Conservation (phyloP, 2,888 invertebrate species). For the Tenthredo mesomela region DNA sequence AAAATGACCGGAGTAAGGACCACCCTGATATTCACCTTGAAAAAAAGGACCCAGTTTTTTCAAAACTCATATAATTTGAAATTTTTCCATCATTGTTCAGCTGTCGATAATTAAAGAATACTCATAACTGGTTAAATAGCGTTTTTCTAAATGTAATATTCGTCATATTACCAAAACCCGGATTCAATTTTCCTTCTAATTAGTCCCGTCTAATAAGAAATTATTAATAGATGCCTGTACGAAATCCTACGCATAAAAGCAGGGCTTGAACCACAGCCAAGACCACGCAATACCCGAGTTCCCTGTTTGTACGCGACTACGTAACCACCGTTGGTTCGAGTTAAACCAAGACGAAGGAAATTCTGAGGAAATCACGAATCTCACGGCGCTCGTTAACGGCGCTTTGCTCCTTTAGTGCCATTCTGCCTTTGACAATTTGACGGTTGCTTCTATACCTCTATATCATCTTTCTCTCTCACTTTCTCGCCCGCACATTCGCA, state of each 20-base stretch:
- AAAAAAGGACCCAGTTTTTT: too few relatives aligned
- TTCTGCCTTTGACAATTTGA: constrained; percentile 31
- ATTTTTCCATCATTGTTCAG: too few relatives aligned
- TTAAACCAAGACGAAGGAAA: constrained; percentile 12
- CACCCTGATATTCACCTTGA: too few relatives aligned
- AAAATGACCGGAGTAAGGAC: too few relatives aligned
- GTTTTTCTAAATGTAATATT: neutral
- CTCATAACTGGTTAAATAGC: neutral
- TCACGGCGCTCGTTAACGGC: constrained; percentile 29
- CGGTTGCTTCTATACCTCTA: neutral
- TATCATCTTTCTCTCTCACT: neutral
- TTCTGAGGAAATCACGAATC: constrained; percentile 31
- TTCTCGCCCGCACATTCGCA: neutral
- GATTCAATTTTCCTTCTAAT: neutral
- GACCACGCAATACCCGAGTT: neutral
- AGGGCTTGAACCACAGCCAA: neutral
- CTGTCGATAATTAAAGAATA: neutral
- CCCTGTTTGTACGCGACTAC: neutral
- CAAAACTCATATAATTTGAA: too few relatives aligned
- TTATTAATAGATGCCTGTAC: neutral
- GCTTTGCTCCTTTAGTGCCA: constrained; percentile 39
- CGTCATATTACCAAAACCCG: neutral
- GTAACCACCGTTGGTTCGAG: neutral
- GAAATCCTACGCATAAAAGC: neutral
- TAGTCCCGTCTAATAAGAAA: neutral